A percentile compares a stretch with the other conserved stretches of the same genome.
Conservation (phyloP, 2,888 invertebrate species). For the Lucinisca nassula region DNA sequence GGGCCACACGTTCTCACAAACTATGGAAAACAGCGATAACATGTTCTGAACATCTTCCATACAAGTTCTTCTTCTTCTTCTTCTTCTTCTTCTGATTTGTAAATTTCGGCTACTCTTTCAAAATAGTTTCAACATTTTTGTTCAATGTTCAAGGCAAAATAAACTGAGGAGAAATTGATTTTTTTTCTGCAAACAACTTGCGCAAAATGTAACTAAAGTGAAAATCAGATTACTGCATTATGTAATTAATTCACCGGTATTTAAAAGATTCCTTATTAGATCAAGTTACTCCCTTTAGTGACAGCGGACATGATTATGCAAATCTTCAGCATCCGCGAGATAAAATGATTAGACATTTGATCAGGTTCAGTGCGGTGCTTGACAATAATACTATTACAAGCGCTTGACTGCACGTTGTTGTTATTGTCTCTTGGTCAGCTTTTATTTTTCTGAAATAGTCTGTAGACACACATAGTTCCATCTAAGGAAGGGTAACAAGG, state of each 20-base stretch:
- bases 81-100: no score
- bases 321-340: constrained; percentile 10
- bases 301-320: background rate
- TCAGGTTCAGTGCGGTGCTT: background rate
- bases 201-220: background rate
- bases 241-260: constrained; percentile 1
- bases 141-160: background rate
- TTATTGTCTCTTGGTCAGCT: no score
- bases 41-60: no score
- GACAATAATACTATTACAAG: background rate
- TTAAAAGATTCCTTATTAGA: constrained; percentile 1
- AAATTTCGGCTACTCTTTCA: no score
- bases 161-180: background rate
- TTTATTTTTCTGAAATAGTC: no score
- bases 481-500: no score
- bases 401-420: background rate
- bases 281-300: background rate
- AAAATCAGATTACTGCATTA: background rate
- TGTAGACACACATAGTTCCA: no score
- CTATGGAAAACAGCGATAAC: no score
- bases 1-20: no score
- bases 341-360: background rate
- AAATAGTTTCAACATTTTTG: no score
- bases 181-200: background rate
- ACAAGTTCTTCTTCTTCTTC: no score